Evolutionary conservation across 1,140 invertebrate genomes (phyloP).

Genomic region (Chironomus striatipennis): DNA sequence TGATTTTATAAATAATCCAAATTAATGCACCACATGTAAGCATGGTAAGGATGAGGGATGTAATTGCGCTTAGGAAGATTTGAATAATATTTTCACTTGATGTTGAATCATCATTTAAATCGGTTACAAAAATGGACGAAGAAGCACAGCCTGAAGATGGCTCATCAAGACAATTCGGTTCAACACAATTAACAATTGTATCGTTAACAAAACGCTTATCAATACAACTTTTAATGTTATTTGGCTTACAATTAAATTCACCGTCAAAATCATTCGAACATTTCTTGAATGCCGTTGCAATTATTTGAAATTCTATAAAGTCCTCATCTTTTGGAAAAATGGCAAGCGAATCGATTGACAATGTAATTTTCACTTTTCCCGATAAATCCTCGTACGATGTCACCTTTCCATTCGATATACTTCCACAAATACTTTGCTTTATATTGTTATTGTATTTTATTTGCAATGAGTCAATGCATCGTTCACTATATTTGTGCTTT

Average conservation of each 20-base stretch:
- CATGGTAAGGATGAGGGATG: slow-evolving; percentile 39
- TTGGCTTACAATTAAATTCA: slow-evolving; percentile 8
- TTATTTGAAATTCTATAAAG: background rate
- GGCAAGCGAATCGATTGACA: background rate
- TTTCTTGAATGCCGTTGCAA: background rate
- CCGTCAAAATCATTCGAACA: background rate
- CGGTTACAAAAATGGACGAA: background rate
- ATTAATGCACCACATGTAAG: slow-evolving; percentile 37
- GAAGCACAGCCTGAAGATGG: background rate
- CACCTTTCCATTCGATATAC: background rate
- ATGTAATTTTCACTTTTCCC: background rate
- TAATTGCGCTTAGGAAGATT: slow-evolving; percentile 37
- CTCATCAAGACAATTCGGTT: background rate
- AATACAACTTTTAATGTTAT: background rate
- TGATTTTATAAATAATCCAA: slow-evolving; percentile 39
- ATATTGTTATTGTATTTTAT: slow-evolving; percentile 6
- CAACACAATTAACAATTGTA: background rate
- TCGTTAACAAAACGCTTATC: background rate
- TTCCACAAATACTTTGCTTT: background rate
- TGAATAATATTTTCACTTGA: slow-evolving; percentile 30
- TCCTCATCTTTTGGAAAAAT: background rate
- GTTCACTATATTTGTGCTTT: background rate
- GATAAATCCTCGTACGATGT: background rate
- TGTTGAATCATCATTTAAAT: background rate
- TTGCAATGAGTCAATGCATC: background rate